Evolutionary conservation across 2,888 invertebrate species (phyloP), one percentile per base, ranked within the genome.

Genomic region (Agrochola lychnidis): DNA sequence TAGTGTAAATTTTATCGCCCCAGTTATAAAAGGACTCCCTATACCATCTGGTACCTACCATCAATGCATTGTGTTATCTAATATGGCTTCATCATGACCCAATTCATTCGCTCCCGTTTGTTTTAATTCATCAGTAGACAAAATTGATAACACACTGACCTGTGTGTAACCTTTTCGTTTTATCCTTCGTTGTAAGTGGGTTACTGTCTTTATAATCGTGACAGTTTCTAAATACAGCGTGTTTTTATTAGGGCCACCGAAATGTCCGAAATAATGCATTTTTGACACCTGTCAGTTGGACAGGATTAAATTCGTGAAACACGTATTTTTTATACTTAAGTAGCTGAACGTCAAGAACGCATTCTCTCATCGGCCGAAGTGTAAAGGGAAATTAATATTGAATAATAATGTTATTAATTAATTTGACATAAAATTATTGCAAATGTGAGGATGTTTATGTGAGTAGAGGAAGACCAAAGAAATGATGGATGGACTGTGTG

Each of bases 101-200:
- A 81, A 81, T 81, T 81, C 4, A 56, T 69, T 61, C 45, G 82
- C 25, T 71, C 85, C 53, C 70, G 56, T 81, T 84, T 45, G 36
- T 75, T 70, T 51, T 68, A 63, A 81, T 81, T 72, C 63, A 66
- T 75, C 25, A 78, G 59, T 81, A 67, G 61, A 71, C 68, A 36
- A 81, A 84, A 64, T 75, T 82, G 82, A 82, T 82, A 82, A 81
- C 82, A 64, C 7, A 30, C 40, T 82, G 70, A 75, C 75, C 81
- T 53, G 22, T 51, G 40, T 57, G 40, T 66, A 61, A 78, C 66
- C 57, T 67, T 81, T 79, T 70, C 12, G 51, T 84, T 36, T 56
- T 69, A 63, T 64, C 22, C 80, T 70, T 30, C 14, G 22, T 48
- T 16, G 12, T 66, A 70, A 51, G 19, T 83, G 19, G 70, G 66